Evolutionary conservation across 2,888 invertebrate genomes (phyloP), one percentile per base, ranked within the genome.

Genomic region (Megastigmus dorsalis): DNA sequence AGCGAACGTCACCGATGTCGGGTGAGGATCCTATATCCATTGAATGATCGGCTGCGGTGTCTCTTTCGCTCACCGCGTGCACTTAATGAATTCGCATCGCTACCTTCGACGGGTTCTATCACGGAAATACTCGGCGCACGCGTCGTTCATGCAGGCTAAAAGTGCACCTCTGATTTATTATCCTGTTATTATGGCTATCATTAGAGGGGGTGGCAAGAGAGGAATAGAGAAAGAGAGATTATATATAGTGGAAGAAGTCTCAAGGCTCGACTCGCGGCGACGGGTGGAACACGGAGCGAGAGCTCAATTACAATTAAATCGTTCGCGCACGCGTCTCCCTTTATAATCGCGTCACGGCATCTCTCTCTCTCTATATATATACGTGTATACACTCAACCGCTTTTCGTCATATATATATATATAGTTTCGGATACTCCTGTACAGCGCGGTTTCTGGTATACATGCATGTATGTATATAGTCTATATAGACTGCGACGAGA

Each of bases 241-340:
- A n/a, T n/a, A n/a, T n/a, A n/a, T n/a, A n/a, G n/a, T n/a, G n/a
- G n/a, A n/a, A n/a, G n/a, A n/a, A n/a, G n/a, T n/a, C 43, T 3
- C 60, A 28, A 33, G 20, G 60, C 43, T n/a, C n/a, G n/a, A n/a
- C 55, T 6, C 50, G 33, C 28, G 45, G 48, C 48, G n/a, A n/a
- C n/a, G n/a, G n/a, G n/a, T n/a, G n/a, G n/a, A n/a, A n/a, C n/a
- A n/a, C n/a, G n/a, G n/a, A n/a, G n/a, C n/a, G n/a, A n/a, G n/a
- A n/a, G 57, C 79, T 74, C 82, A 81, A 84, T 83, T 82, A 80
- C 80, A 82, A 83, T 83, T 83, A 82, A 81, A 84, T 81, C 76
- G 71, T 77, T 41, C 54, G 50, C 68, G 54, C 33, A 13, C 20
- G 4, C 23, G 23, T 52, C n/a, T n/a, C n/a, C n/a, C n/a, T n/a